phyloP scores from a whole-genome alignment of 1,140 invertebrate genomes.

The Zaprionus camerounensis region DNA sequence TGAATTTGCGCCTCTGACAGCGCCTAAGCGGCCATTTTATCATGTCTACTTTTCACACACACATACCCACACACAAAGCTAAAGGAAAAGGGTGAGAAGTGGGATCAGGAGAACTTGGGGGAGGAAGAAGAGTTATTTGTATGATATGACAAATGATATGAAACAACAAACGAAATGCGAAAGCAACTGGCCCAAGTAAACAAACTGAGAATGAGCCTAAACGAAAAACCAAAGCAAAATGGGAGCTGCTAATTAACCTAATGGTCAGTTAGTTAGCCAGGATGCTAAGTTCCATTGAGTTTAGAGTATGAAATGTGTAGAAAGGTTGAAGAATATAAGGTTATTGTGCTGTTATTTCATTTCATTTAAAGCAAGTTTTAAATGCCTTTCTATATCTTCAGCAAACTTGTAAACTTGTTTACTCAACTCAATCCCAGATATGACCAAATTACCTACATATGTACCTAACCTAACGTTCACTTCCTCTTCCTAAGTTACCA shows the following conservation, averaged over 20 bases:
- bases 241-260: constrained; percentile 23
- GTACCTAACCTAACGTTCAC: too few relatives aligned
- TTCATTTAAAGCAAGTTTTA: too few relatives aligned
- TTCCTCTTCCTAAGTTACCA: too few relatives aligned
- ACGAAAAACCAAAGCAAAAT: background rate
- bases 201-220: constrained; percentile 15
- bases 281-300: background rate
- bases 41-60: constrained; percentile 69
- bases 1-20: constrained; percentile 60
- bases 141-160: constrained; percentile 66
- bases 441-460: too few relatives aligned
- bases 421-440: too few relatives aligned
- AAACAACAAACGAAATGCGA: constrained; percentile 38
- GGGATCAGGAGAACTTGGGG: too few relatives aligned
- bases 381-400: too few relatives aligned
- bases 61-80: background rate
- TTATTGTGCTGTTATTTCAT: too few relatives aligned
- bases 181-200: constrained; percentile 32
- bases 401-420: too few relatives aligned
- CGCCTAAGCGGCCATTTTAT: constrained; percentile 78
- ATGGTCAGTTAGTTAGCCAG: constrained; percentile 6
- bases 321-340: background rate
- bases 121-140: constrained; percentile 21
- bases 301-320: background rate
- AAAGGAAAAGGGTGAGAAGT: background rate